phyloP scores from a whole-genome alignment of 2,888 invertebrate genomes.

The Rutpela maculata region DNA sequence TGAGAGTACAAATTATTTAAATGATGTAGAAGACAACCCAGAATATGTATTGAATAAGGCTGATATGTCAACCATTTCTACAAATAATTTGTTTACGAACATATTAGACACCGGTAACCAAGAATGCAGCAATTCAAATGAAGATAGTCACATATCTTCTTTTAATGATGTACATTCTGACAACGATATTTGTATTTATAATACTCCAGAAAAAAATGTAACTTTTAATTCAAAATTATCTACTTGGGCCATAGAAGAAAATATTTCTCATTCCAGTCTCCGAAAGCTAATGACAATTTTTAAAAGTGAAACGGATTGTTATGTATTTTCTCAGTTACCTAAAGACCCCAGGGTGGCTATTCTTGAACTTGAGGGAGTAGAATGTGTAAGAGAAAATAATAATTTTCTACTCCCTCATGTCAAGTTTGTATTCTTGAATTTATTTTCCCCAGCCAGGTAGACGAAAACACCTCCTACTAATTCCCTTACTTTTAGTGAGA shows the following conservation, averaged over 20 bases:
- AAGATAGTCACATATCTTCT: neutral
- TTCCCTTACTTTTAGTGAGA: no score
- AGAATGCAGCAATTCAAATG: neutral
- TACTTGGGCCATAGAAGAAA: neutral
- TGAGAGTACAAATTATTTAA: no score
- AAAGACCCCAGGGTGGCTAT: neutral
- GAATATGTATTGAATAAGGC: neutral
- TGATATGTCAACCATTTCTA: neutral
- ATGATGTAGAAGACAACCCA: neutral
- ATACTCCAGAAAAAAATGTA: neutral
- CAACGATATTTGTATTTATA: neutral
- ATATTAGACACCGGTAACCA: neutral
- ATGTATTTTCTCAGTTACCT: neutral
- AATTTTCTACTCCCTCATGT: no score
- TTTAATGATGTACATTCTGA: neutral
- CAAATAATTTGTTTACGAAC: neutral
- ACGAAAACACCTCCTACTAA: no score
- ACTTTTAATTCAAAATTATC: neutral
- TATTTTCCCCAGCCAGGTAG: no score
- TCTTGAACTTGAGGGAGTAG: no score
- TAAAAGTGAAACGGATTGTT: neutral
- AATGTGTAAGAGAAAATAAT: no score
- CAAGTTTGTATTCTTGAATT: no score
- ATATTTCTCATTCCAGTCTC: neutral
- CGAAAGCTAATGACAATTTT: neutral